phyloP scores from a whole-genome alignment of 1,140 invertebrate species.

The Chrysomallon squamiferum region DNA sequence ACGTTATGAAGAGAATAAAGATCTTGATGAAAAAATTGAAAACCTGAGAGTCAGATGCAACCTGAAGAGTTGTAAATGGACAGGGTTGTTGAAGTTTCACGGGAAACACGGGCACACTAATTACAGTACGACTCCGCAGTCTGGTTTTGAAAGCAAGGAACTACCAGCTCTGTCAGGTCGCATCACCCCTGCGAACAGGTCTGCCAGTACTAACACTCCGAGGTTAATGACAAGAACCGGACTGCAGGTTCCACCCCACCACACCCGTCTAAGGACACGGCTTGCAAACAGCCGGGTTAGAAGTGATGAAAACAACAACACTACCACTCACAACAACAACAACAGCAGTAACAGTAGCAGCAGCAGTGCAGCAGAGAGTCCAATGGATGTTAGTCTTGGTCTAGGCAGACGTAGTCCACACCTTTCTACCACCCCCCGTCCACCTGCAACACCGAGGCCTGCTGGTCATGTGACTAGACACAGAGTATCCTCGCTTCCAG shows the following conservation, averaged over 20 bases:
- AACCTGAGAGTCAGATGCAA: slow-evolving; percentile 42
- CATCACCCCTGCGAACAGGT: background rate
- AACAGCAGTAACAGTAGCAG: slow-evolving; percentile 7
- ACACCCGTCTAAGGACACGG: background rate
- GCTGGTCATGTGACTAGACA: slow-evolving; percentile 17
- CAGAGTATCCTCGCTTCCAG: slow-evolving; percentile 31
- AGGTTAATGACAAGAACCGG: background rate
- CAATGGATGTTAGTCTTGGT: too few relatives aligned
- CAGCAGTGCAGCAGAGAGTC: background rate
- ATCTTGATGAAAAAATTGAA: slow-evolving; percentile 41
- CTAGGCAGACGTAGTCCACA: background rate
- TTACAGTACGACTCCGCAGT: slow-evolving; percentile 15
- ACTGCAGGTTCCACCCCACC: background rate
- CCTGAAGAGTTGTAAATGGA: slow-evolving; percentile 48
- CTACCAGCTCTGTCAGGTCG: background rate
- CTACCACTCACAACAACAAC: slow-evolving; percentile 7
- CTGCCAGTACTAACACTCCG: background rate
- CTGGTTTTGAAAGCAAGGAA: background rate
- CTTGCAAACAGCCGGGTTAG: background rate
- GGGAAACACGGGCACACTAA: slow-evolving; percentile 42
- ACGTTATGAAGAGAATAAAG: slow-evolving; percentile 37
- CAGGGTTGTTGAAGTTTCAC: slow-evolving; percentile 35
- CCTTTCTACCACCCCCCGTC: slow-evolving; percentile 19
- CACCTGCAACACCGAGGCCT: slow-evolving; percentile 30
- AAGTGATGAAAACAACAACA: background rate